Percentiles rank a stretch among this genome's conserved stretches.
Evolutionary conservation across 2,797 vertebrate species (phyloP).

Genomic region (Chiroxiphia lanceolata): DNA sequence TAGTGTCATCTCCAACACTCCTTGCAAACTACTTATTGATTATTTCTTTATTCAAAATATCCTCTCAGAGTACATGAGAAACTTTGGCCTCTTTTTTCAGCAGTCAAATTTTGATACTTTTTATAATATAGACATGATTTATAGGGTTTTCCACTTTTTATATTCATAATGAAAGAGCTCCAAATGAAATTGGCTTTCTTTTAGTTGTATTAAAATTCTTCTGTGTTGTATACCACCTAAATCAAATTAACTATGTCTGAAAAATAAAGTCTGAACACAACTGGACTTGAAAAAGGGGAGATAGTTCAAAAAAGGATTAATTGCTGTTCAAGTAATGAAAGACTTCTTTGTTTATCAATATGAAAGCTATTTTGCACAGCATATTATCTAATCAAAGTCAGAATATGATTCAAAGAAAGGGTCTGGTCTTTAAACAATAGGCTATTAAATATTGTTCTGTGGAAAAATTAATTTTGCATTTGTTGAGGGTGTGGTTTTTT

Average conservation of each 20-base stretch:
- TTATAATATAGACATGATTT: neutral
- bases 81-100: neutral
- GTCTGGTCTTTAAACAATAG: neutral
- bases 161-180: neutral
- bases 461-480: neutral
- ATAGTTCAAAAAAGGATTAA: neutral
- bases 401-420: neutral
- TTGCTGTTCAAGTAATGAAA: neutral
- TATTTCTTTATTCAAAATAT: neutral
- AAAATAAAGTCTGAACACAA: neutral
- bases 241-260: neutral
- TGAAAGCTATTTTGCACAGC: neutral
- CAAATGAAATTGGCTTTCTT: neutral
- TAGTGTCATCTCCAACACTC: neutral
- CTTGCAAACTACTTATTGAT: neutral
- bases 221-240: neutral
- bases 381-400: neutral
- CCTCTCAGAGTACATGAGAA: neutral
- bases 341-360: neutral
- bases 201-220: neutral
- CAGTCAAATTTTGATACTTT: neutral
- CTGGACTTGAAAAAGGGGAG: neutral
- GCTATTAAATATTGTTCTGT: neutral
- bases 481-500: rapidly evolving
- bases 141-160: neutral